These are phyloP conservation scores for Adelosebastes latens DNA, from an alignment of 2,797 vertebrate genomes.

Conservation along the genomic window DNA sequence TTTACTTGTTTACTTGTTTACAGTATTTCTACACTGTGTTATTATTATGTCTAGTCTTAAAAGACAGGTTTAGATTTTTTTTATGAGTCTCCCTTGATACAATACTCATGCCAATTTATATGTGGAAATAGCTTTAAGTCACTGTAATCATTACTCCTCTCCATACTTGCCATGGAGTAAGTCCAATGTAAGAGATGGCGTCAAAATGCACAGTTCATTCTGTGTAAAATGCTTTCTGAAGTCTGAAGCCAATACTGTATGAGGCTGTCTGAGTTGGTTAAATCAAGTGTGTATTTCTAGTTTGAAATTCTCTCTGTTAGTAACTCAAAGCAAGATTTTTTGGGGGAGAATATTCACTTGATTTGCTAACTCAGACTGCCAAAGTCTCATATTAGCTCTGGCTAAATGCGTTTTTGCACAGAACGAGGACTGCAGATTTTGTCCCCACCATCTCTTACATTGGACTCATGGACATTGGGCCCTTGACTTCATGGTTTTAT, in stretches of 20 bases:
- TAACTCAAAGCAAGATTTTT: too few species aligned
- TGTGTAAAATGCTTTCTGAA: not conserved
- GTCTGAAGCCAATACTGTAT: not conserved
- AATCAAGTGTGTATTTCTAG: not conserved
- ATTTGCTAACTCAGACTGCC: not conserved
- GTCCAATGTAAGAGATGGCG: not conserved
- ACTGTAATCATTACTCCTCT: not conserved
- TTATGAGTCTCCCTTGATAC: not conserved
- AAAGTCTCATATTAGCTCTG: not conserved
- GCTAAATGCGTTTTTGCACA: not conserved
- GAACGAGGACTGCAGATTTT: too few species aligned
- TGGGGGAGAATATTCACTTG: not conserved
- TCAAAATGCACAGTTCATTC: not conserved
- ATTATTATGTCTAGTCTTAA: not conserved
- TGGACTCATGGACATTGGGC: not conserved
- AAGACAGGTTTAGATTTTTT: not conserved
- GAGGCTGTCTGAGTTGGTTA: not conserved
- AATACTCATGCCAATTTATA: not conserved
- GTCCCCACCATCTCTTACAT: not conserved
- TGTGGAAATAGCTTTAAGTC: not conserved
- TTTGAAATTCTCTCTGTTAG: not conserved
- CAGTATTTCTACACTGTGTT: too few species aligned
- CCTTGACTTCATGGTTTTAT: too few species aligned
- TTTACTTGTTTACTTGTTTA: too few species aligned
- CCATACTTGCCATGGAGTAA: not conserved